Base-by-base conservation (phyloP, 2,113 vertebrate species). In the Caloenas nicobarica region DNA sequence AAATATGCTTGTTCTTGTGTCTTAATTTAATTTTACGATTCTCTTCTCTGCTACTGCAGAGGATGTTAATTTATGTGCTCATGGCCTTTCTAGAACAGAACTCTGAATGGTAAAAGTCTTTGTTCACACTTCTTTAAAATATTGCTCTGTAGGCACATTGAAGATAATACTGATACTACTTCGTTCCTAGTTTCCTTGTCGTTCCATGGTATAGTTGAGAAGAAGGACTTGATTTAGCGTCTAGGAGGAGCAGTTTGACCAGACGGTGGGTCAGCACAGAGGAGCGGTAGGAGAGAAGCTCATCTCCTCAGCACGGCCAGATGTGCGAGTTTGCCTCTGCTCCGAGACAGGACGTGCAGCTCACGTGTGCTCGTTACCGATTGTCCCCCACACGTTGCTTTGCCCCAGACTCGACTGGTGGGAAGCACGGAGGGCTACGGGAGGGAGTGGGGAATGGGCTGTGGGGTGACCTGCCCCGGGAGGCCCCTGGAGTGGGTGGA, bases 341-440 rank as follows among this genome's bases (percentile, higher is more conserved):
- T 66, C 6, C 23, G 70, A 10, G 38, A 13, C 40, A 29, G 82
- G 42, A 13, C 1, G 1, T 4, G 42, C 34, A 7, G 28, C 69
- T 73, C 1, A 0, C 7, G 0, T 6, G 16, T 3, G 8, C 50
- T 5, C 24, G 4, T 46, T 26, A 2, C 83, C 7, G 33, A 16
- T 8, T 13, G 73, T 29, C 23, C 29, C 29, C 5, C 11, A 76
- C 18, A 4, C 6, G 2, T 28, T 28, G 26, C 54, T 21, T 3
- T 48, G 58, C 33, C 65, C 29, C 50, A 5, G 0, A 6, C 38
- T 33, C 1, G 0, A 5, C 71, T 3, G 12, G 26, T 23, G 25
- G 3, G 5, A 18, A 33, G 65, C 7, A 29, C 33, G 0, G 5
- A 6, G 17, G 28, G n/a, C 54, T 29, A 28, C n/a, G 3, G 26